Base-by-base conservation (phyloP, 2,113 vertebrate species). In the Scophthalmus maximus region DNA sequence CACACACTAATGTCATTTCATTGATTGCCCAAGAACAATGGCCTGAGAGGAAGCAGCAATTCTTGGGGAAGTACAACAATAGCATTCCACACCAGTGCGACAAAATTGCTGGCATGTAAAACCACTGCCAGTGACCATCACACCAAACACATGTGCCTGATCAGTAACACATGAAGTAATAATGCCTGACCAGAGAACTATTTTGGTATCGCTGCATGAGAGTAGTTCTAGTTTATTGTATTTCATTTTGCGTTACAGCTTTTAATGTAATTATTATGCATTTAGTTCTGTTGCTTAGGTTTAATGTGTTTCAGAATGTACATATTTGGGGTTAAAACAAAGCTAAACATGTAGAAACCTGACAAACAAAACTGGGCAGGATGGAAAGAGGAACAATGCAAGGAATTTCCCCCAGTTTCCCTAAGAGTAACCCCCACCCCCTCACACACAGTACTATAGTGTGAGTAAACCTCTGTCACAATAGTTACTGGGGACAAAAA, bases 21-120 rank as follows among this genome's bases (percentile, higher is more conserved):
- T 80, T 79, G 82, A 90, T 88, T 88, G 75, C 71, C 67, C 81
- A 85, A 88, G 82, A 88, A 90, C 86, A 92, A 92, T 91, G 40
- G 83, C 65, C 73, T 18, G 59, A 44, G 75, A 78, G 87, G 85
- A 90, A 86, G 80, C 66, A 20, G 62, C 29, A 8, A 66, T 71
- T 80, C 72, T 52, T 73, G 34, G 63, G 60, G 78, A 84, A 87
- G 82, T 79, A 74, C 58, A 68, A 76, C 26, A 79, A 23, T 36
- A 32, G 25, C 79, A 83, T 87, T 86, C 81, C 81, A 64, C 83
- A 78, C 59, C 22, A 42, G 56, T 51, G 6, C 7, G 59, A 70
- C 42, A 76, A 77, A 79, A 66, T 23, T 47, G 26, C 14, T 77
- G 36, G 14, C 47, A 59, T 59, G 77, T 52, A 40, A 75, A 76